Evolutionary conservation across 2,113 vertebrate species (phyloP), one percentile per base, ranked within the genome.

Genomic region (Antigone vipio): DNA sequence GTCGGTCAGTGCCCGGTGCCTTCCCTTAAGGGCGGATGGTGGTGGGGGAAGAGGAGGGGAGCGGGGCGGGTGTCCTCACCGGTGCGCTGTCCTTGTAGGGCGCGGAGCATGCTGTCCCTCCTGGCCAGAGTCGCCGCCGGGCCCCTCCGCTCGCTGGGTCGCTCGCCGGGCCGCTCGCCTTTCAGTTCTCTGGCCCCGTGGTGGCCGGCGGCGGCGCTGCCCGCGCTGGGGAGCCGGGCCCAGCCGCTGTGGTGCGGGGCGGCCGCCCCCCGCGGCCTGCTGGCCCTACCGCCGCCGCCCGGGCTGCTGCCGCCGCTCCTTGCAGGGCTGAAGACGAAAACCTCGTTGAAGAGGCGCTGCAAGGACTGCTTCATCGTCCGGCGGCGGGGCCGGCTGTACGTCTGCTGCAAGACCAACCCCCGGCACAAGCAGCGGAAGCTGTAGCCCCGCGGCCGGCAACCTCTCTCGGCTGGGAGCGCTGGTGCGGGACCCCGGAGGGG

Each of bases 391-490:
- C 97, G 77, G 5, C 80, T 99, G 50, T 99, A 97, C 92, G 98
- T 99, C 35, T 98, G 42, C 93, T 99, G 99, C 97, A 99, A 98
- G 95, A 98, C 97, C 20, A 93, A 99, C 88, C 98, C 98, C 1
- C 98, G 99, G 91, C 99, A 99, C 93, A 99, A 99, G 96, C 99
- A 99, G 93, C 98, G 98, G 60, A 98, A 98, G 91, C 96, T 96
- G 23, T 99, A 97, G 73, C 34, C 11, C 34, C 7, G 21, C 35
- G 35, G 38, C 35, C 13, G 13, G 53, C 8, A 22, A 13, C n/a
- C 8, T 23, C 12, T 23, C 12, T 32, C 9, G 17, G 29, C 40
- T 4, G 60, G 15, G 45, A 11, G 19, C 5, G 18, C 30, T 5
- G 50, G 26, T 13, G 55, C 18, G 26, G 32, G 11, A 3, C 2